A percentile compares a stretch with the other conserved stretches of the same genome.
These are phyloP conservation scores for Mesochorus sp. DNA, from an alignment of 2,888 invertebrate species.

Conservation along the genomic window DNA sequence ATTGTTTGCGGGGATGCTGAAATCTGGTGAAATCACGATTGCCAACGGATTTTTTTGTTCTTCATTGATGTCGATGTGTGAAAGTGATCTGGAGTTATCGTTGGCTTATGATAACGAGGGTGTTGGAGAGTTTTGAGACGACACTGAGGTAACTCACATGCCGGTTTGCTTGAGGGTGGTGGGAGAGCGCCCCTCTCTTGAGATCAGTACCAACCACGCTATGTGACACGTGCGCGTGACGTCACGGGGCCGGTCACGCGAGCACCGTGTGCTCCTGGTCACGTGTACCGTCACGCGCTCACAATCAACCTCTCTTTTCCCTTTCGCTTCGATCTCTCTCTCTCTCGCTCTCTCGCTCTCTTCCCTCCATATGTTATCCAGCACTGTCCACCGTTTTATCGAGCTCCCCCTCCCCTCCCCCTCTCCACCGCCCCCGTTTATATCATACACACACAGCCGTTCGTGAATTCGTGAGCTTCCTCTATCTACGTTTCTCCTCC, in stretches of 20 bases:
- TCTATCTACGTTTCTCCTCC: background rate
- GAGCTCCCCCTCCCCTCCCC: background rate
- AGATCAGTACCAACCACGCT: conserved; percentile 76
- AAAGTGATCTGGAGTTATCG: too few relatives aligned
- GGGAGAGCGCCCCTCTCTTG: conserved; percentile 53
- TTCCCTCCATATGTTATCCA: background rate
- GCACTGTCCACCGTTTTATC: background rate
- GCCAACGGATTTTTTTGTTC: too few relatives aligned
- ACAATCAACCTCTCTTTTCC: conserved; percentile 45
- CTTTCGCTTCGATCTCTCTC: conserved; percentile 5
- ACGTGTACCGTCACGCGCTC: conserved; percentile 81
- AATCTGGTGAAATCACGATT: too few relatives aligned
- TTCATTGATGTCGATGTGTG: too few relatives aligned
- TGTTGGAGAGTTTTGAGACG: conserved; percentile 68
- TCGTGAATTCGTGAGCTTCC: conserved; percentile 19
- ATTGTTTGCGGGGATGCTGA: too few relatives aligned
- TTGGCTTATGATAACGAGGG: conserved; percentile 33
- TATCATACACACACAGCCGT: background rate
- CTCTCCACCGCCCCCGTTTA: background rate
- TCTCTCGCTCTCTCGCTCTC: conserved; percentile 3
- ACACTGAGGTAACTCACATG: conserved; percentile 66
- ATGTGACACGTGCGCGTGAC: conserved; percentile 81
- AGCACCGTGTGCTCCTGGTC: conserved; percentile 80
- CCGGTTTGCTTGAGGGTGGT: conserved; percentile 33
- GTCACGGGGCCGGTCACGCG: conserved; percentile 81